Evolutionary conservation across 2,888 invertebrate genomes (phyloP).

Genomic region (Ceriagrion tenellum): DNA sequence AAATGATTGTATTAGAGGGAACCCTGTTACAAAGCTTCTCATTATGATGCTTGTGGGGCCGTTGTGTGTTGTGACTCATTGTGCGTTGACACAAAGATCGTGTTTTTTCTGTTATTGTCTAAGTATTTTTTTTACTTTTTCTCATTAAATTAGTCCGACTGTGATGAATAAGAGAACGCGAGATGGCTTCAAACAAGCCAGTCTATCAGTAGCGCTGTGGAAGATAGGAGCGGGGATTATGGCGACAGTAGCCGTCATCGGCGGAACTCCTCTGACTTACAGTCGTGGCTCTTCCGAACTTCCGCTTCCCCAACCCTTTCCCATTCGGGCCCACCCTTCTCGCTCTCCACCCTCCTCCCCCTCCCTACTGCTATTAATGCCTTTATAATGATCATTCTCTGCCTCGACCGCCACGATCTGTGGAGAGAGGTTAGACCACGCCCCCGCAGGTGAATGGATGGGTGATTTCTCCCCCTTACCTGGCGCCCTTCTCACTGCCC

Average conservation of each 20-base stretch:
- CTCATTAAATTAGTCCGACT: too few species aligned
- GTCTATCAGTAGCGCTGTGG: not conserved
- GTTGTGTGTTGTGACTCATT: too few species aligned
- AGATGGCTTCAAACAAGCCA: too few species aligned
- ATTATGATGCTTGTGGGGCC: too few species aligned
- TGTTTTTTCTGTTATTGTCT: too few species aligned
- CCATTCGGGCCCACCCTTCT: not conserved
- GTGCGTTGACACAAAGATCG: too few species aligned
- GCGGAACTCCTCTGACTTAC: not conserved
- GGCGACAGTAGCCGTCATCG: not conserved
- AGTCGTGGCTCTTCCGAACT: constrained; percentile 1
- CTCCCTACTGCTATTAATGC: not conserved
- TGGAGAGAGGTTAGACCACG: constrained; percentile 8
- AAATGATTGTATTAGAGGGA: too few species aligned
- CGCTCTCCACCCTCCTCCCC: not conserved
- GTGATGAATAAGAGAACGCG: too few species aligned
- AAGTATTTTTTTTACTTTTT: too few species aligned
- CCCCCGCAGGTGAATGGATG: not conserved
- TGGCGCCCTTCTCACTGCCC: not conserved
- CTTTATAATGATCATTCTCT: constrained; percentile 27
- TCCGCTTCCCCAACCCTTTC: constrained; percentile 14
- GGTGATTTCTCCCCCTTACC: not conserved
- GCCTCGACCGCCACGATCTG: not conserved
- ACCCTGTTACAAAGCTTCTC: too few species aligned
- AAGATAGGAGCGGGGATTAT: not conserved